A percentile compares a stretch with the other conserved stretches of the same genome.
Conservation (phyloP, 2,113 vertebrate genomes). For the Chloropsis hardwickii region DNA sequence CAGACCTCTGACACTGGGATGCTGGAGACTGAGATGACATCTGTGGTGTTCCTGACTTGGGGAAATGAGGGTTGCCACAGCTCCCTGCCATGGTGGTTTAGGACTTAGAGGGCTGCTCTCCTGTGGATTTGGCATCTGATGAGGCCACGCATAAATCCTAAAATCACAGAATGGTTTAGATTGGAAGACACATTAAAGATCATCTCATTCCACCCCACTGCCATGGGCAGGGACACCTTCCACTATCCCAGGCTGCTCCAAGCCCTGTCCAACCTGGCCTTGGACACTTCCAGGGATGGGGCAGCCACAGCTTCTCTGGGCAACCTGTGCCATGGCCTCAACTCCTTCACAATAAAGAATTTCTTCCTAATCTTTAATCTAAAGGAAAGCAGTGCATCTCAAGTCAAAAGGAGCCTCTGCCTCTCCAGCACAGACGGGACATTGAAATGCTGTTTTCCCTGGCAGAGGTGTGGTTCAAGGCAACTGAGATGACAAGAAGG, state of each 20-base stretch:
- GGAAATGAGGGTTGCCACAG: neutral
- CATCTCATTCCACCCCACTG: neutral
- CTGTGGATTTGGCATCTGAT: neutral
- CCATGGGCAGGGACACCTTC: neutral
- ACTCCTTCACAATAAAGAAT: neutral
- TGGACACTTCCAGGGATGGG: neutral
- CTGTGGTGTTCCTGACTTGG: neutral
- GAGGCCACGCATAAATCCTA: neutral
- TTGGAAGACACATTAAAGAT: neutral
- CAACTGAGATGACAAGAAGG: neutral
- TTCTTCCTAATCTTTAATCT: neutral
- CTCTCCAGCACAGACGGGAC: neutral
- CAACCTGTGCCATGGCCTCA: rapidly evolving
- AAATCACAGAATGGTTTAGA: neutral
- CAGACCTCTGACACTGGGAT: rapidly evolving
- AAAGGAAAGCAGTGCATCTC: neutral
- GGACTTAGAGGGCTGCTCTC: neutral
- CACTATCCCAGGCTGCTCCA: neutral
- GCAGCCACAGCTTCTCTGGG: neutral
- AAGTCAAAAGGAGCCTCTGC: no score
- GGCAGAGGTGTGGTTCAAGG: neutral
- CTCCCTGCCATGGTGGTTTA: neutral
- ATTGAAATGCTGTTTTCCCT: neutral
- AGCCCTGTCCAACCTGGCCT: rapidly evolving
- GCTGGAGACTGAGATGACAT: rapidly evolving